Evolutionary conservation across 2,797 vertebrate genomes (phyloP), one percentile per base, ranked within the genome.

Genomic region (Leptatherina wallacei): DNA sequence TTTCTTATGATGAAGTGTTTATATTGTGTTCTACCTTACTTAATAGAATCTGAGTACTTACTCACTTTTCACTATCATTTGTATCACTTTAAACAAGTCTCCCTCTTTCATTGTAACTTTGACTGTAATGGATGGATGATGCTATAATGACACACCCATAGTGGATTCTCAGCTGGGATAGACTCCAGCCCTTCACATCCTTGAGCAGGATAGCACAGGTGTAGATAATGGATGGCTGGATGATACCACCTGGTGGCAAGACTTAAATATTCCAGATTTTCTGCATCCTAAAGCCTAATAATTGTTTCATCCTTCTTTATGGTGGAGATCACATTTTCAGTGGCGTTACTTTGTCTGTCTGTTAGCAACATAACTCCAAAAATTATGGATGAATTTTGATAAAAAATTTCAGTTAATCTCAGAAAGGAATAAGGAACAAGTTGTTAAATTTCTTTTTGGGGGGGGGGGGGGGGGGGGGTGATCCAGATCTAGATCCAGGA

Each of bases 211-310:
- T 1, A 9, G 12, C 16, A 35, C 16, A 35, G 3, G 30, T 35
- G 20, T 9, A 33, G 30, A 33, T 13, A 58, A 35, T 20, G 16
- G 18, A 14, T 62, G 49, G 49, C 32, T 44, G 36, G 29, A 42
- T 54, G n/a, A 44, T 54, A 54, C 68, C 68, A 62, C 68, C 59
- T 70, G 20, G 68, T 71, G 68, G 47, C 47, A 51, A 22, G 9
- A 8, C 1, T 12, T 51, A 22, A 24, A 3, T 51, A 51, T 9
- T 22, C 3, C 47, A 51, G n/a, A 22, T 22, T 22, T 51, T 4
- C 22, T 51, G n/a, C 10, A 20, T 51, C 10, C 8, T 44, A 42
- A 4, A 44, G 6, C 4, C 14, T 4, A 18, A 44, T 5, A 44
- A 44, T 38, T 13, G 36, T 13, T 38, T 38, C 6, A n/a, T 49